phyloP scores from a whole-genome alignment of 2,888 invertebrate genomes.

The Arge pagana region DNA sequence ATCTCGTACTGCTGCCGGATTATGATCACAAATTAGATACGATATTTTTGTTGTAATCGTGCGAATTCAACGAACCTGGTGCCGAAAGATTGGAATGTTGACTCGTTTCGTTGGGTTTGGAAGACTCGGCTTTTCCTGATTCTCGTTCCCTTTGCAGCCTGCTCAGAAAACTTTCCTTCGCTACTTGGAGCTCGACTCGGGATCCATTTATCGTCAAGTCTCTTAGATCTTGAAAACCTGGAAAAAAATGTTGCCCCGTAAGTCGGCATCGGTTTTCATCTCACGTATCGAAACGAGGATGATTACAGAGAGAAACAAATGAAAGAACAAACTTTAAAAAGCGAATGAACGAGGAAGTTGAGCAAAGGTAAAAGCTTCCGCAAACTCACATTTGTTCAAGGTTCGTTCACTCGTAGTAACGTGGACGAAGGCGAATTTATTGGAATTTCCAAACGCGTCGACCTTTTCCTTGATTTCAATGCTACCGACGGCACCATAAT shows the following conservation, averaged over 20 bases:
- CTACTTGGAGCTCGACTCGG: slow-evolving; percentile 32
- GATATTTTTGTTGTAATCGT: no score
- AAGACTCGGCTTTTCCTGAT: slow-evolving; percentile 24
- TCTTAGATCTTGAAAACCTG: slow-evolving; percentile 33
- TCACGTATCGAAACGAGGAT: no score
- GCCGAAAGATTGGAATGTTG: no score
- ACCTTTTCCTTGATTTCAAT: slow-evolving; percentile 37
- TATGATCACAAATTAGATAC: no score
- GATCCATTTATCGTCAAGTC: slow-evolving; percentile 27
- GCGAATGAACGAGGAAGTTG: no score
- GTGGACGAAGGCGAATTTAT: slow-evolving; percentile 37
- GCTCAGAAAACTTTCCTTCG: slow-evolving; percentile 38
- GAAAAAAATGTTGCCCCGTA: not conserved
- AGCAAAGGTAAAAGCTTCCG: no score
- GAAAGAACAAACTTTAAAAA: no score
- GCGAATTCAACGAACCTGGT: no score
- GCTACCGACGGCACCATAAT: slow-evolving; percentile 32
- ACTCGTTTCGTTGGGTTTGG: no score
- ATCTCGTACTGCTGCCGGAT: no score
- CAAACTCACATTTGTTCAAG: slow-evolving; percentile 34
- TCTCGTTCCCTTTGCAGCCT: slow-evolving; percentile 36
- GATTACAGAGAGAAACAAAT: no score
- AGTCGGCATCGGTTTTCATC: no score
- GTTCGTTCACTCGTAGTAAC: slow-evolving; percentile 30
- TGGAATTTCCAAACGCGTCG: slow-evolving; percentile 26